A percentile compares a stretch with the other conserved stretches of the same genome.
Evolutionary conservation across 2,888 invertebrate genomes (phyloP).

Genomic region (Lordiphosa andalusiaca): DNA sequence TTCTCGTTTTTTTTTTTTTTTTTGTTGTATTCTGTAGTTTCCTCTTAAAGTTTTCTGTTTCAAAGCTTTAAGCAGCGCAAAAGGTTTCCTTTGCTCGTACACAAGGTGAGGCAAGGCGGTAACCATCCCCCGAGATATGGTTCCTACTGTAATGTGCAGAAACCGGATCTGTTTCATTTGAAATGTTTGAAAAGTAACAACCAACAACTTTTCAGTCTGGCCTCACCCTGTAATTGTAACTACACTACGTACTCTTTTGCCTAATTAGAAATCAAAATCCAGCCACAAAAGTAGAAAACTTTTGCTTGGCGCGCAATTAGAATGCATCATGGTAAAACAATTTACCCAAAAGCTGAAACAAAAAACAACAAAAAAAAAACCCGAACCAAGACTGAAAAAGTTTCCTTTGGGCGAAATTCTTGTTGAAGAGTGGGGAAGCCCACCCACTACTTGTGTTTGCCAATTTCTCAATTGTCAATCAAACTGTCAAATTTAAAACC

Average conservation of each 20-base stretch:
- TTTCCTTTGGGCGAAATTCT: not conserved
- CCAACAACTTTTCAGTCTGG: constrained; percentile 4
- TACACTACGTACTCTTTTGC: constrained; percentile 1
- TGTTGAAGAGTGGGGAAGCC: not conserved
- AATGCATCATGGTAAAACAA: constrained; percentile 59
- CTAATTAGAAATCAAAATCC: constrained; percentile 67
- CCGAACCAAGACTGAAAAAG: not conserved
- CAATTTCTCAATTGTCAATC: constrained; percentile 76
- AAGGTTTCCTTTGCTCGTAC: not conserved
- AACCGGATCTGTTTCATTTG: too few species aligned
- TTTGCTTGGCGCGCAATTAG: constrained; percentile 48
- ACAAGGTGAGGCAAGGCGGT: too few species aligned
- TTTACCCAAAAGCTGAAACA: constrained; percentile 20
- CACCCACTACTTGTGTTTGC: constrained; percentile 21
- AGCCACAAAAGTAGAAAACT: constrained; percentile 43
- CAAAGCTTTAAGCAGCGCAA: not conserved
- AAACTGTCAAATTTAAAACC: constrained; percentile 69
- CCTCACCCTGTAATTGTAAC: too few species aligned
- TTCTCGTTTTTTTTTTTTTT: not conserved
- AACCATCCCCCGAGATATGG: too few species aligned
- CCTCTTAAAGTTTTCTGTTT: constrained; percentile 7
- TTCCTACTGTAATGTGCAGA: too few species aligned
- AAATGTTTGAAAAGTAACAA: too few species aligned
- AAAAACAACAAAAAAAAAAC: not conserved
- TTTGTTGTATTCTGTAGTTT: constrained; percentile 1